Evolutionary conservation across 2,888 invertebrate genomes (phyloP), one percentile per base, ranked within the genome.

Genomic region (Hirtodrosophila cameraria): DNA sequence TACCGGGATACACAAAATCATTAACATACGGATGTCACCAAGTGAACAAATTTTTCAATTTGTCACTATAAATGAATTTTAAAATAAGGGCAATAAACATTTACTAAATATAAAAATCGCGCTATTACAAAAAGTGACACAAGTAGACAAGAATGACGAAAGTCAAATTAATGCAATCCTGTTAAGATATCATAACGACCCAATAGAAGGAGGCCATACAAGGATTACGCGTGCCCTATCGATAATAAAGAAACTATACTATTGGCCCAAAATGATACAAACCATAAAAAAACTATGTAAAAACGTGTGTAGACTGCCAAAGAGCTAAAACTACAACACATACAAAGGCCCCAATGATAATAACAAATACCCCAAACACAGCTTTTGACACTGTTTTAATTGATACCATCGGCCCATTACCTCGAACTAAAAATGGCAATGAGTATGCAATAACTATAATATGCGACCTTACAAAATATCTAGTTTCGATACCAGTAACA

Each of bases 391-490:
- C 16, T 35, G 35, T 35, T 15, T 16, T 36, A 18, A 36, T 36
- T 36, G 35, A 36, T n/a, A 36, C n/a, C n/a, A n/a, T n/a, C n/a
- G n/a, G n/a, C n/a, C n/a, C n/a, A n/a, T n/a, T n/a, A n/a, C n/a
- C n/a, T 36, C 35, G 35, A 18, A 31, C 31, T 2, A 13, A 16
- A 4, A 9, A 36, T 36, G 8, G 4, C 35, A 16, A n/a, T 11
- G n/a, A 18, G 18, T 18, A 36, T 15, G 16, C 15, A 36, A 20
- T 36, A 11, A 36, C 16, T 18, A 36, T 36, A 36, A 36, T 36
- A 36, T 36, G 36, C 11, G 18, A 36, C n/a, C 36, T 36, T n/a
- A 36, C 36, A 16, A 18, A 36, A 36, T 36, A 36, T 36, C 36
- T 36, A 20, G 36, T 36, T 36, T 4, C 36, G 18, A 36, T 36